Conservation (phyloP, 2,113 vertebrate species). For the Prionailurus viverrinus region DNA sequence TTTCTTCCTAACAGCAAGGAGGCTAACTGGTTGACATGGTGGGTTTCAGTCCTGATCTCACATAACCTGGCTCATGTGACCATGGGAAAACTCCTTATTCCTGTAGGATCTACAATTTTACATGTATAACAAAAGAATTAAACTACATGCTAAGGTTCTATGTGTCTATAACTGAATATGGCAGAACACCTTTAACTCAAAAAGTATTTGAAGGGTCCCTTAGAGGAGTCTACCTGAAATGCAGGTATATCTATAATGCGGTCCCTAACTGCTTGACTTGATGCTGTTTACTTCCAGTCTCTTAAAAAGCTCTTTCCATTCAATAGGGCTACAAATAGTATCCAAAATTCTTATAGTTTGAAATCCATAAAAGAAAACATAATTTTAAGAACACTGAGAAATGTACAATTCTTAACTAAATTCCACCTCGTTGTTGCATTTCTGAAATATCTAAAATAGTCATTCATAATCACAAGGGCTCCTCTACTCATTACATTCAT, state of each 20-base stretch:
- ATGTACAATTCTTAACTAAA: neutral
- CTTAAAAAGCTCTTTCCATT: neutral
- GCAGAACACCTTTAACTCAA: neutral
- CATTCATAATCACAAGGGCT: neutral
- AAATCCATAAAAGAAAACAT: neutral
- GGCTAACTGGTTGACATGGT: no score
- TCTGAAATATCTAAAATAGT: constrained; percentile 31
- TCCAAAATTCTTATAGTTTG: neutral
- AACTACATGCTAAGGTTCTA: neutral
- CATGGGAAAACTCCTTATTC: neutral
- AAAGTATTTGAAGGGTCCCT: neutral
- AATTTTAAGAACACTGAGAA: neutral
- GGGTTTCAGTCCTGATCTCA: neutral
- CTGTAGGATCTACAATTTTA: neutral
- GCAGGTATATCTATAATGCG: neutral
- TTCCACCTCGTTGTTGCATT: neutral
- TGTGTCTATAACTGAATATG: neutral
- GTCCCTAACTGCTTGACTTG: neutral
- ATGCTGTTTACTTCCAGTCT: neutral
- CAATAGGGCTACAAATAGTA: neutral
- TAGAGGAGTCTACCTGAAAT: neutral
- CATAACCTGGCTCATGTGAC: neutral
- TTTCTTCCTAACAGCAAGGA: neutral
- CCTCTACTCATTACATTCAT: neutral
- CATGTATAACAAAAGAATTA: neutral